Conservation (phyloP, 2,113 vertebrate genomes). For the Hydrolagus affinis region DNA sequence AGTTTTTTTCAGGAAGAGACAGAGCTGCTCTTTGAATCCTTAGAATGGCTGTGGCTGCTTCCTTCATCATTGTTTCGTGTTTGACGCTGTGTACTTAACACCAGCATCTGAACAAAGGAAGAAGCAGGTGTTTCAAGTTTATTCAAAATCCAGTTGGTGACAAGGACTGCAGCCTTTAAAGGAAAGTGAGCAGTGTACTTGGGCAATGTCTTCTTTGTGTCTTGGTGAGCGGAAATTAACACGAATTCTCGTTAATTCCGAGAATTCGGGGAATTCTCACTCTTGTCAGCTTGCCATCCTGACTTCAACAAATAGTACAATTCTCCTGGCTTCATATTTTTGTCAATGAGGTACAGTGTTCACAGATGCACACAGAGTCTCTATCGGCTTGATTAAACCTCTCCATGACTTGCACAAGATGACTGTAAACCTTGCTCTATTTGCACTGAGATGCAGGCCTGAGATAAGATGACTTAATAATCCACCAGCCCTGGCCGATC, state of each 20-base stretch:
- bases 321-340: not conserved
- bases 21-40: constrained; percentile 16
- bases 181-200: not conserved
- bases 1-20: not conserved
- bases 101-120: constrained; percentile 16
- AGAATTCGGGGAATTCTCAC: not conserved
- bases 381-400: constrained; percentile 8
- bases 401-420: constrained; percentile 30
- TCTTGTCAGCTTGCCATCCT: not conserved
- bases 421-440: constrained; percentile 27
- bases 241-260: no score
- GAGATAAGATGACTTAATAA: constrained; percentile 49
- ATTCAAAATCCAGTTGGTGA: constrained; percentile 15
- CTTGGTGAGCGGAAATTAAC: not conserved
- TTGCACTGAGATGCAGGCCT: constrained; percentile 4
- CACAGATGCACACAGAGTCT: not conserved
- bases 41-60: not conserved
- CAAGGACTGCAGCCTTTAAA: constrained; percentile 5
- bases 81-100: constrained; percentile 22
- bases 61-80: constrained; percentile 19
- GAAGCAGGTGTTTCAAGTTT: constrained; percentile 30
- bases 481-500: constrained; percentile 43
- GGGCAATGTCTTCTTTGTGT: not conserved
- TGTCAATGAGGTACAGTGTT: not conserved
- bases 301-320: constrained; percentile 9